A percentile compares a stretch with the other conserved stretches of the same genome.
These are phyloP conservation scores for Holotrichia oblita DNA, from an alignment of 1,140 invertebrate genomes.

Conservation along the genomic window DNA sequence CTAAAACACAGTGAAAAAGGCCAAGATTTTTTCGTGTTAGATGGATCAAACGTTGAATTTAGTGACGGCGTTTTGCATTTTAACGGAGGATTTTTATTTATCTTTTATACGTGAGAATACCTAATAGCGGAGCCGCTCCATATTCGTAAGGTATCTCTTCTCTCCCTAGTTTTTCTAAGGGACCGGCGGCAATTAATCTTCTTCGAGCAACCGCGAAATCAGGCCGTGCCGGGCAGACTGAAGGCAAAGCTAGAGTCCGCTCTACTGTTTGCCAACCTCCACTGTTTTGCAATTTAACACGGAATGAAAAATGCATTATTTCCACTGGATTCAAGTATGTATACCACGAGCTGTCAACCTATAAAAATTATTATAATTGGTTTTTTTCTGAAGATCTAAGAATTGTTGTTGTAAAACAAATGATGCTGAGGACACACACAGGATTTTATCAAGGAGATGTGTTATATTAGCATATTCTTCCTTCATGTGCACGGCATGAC, in stretches of 20 bases:
- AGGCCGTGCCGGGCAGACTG: background rate
- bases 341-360: no score
- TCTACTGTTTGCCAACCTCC: no score
- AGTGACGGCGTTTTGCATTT: conserved; percentile 1
- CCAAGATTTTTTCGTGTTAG: background rate
- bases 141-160: background rate
- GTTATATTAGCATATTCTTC: no score
- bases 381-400: no score
- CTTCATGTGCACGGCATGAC: no score
- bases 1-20: background rate
- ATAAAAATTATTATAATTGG: no score
- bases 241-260: no score
- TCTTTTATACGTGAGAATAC: background rate
- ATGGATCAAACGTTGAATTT: conserved; percentile 2
- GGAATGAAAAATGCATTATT: background rate
- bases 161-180: background rate
- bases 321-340: no score
- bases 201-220: background rate
- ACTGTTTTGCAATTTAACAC: background rate
- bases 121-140: background rate
- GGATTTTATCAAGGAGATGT: no score
- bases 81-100: background rate
- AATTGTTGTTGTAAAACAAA: no score
- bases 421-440: no score
- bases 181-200: conserved; percentile 7